These are phyloP conservation scores for Baryphthengus martii DNA, from an alignment of 2,113 vertebrate genomes.

Conservation along the genomic window DNA sequence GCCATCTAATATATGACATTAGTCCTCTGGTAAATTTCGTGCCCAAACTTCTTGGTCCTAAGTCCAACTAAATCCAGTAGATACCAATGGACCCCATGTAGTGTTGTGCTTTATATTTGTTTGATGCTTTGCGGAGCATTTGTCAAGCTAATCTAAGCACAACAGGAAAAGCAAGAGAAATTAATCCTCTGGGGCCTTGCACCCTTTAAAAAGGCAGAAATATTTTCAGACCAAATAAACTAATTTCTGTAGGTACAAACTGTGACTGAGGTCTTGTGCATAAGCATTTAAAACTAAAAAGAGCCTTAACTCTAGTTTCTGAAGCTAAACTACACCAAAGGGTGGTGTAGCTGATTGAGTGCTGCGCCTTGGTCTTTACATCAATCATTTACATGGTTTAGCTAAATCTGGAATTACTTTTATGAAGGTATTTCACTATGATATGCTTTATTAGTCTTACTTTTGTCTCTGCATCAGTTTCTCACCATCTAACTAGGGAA, in stretches of 20 bases:
- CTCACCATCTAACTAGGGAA: not conserved
- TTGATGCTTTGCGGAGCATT: not conserved
- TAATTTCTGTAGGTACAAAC: not conserved
- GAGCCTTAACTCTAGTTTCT: not conserved
- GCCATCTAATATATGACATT: not conserved
- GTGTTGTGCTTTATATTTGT: not conserved
- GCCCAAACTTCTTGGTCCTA: not conserved
- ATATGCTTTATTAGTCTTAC: not conserved
- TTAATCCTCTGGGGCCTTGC: not conserved
- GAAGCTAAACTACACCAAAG: not conserved
- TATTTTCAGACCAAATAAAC: not conserved
- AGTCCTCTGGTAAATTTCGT: not conserved
- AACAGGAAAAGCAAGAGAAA: not conserved
- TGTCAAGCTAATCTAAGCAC: not conserved
- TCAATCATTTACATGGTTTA: not conserved
- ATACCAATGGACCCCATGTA: not conserved
- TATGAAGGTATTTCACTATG: not conserved
- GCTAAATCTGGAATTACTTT: not conserved
- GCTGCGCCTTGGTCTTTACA: not conserved
- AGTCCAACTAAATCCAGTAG: not conserved
- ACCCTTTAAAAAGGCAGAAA: not conserved
- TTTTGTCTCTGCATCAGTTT: not conserved
- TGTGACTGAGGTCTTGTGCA: not conserved
- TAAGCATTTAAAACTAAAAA: not conserved
- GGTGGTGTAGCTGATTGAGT: not conserved